Percentiles rank a stretch among this genome's conserved stretches.
These are phyloP conservation scores for Chymomyza costata DNA, from an alignment of 1,140 invertebrate genomes.

Conservation along the genomic window DNA sequence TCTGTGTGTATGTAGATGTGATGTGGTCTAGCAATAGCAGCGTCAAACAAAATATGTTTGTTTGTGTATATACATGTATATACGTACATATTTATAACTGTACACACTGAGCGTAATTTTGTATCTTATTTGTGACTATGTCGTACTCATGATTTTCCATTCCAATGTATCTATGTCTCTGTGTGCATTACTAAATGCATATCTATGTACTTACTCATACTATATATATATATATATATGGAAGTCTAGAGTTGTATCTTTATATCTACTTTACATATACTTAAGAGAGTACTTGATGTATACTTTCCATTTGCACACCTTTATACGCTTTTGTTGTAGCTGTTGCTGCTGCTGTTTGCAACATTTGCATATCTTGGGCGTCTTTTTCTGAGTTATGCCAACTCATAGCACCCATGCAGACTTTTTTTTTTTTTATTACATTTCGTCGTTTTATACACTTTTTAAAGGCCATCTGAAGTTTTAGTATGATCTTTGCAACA, in stretches of 20 bases:
- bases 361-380: slow-evolving; percentile 70
- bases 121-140: background rate
- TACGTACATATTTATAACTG: slow-evolving; percentile 46
- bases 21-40: slow-evolving; percentile 21
- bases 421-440: background rate
- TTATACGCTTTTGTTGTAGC: slow-evolving; percentile 15
- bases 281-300: no score
- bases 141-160: background rate
- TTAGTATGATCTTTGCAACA: no score
- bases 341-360: slow-evolving; percentile 29
- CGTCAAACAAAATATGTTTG: slow-evolving; percentile 34
- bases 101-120: slow-evolving; percentile 38
- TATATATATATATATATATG: no score
- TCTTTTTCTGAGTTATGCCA: no score
- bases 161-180: slow-evolving; percentile 15
- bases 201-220: slow-evolving; percentile 20
- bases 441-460: no score
- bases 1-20: slow-evolving; percentile 11
- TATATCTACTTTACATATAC: slow-evolving; percentile 40
- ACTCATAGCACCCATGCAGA: slow-evolving; percentile 31
- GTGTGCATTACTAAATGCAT: slow-evolving; percentile 49
- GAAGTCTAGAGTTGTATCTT: slow-evolving; percentile 38
- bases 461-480: no score
- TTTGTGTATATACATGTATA: slow-evolving; percentile 48
- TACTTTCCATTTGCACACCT: slow-evolving; percentile 63